Evolutionary conservation across 2,888 invertebrate genomes (phyloP).

Genomic region (Volucella bombylans): DNA sequence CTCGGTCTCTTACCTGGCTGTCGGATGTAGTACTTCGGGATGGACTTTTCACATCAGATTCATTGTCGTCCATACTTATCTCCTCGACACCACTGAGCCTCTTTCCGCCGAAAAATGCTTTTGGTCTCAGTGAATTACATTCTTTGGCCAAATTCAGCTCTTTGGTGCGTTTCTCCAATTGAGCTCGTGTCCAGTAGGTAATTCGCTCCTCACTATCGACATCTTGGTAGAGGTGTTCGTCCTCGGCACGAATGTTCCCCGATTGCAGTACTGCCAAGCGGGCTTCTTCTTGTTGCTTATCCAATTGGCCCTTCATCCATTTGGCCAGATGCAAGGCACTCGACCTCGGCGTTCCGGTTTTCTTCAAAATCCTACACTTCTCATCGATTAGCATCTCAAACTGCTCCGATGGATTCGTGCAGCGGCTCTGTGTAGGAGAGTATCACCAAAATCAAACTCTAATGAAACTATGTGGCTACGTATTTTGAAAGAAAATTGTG

Average conservation of each 20-base stretch:
- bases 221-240: conserved; percentile 79
- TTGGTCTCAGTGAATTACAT: conserved; percentile 78
- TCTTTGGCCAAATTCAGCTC: conserved; percentile 86
- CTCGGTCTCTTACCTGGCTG: conserved; percentile 86
- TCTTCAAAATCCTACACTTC: conserved; percentile 86
- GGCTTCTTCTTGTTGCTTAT: conserved; percentile 84
- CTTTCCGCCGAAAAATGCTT: conserved; percentile 78
- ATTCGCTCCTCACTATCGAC: conserved; percentile 81
- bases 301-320: conserved; percentile 91
- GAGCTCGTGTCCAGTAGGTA: conserved; percentile 88
- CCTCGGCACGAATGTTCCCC: conserved; percentile 80
- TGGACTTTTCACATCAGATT: conserved; percentile 85
- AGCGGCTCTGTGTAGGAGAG: conserved; percentile 67
- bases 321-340: conserved; percentile 89
- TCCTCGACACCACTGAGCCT: conserved; percentile 82
- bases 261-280: conserved; percentile 79
- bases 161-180: conserved; percentile 87
- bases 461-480: conserved; percentile 36
- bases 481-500: conserved; percentile 79
- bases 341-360: conserved; percentile 86
- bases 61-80: conserved; percentile 82
- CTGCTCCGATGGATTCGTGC: conserved; percentile 81
- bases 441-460: conserved; percentile 7
- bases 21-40: conserved; percentile 90
- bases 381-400: conserved; percentile 86